Evolutionary conservation across 2,888 invertebrate species (phyloP), one percentile per base, ranked within the genome.

Genomic region (Ligdia adustata): DNA sequence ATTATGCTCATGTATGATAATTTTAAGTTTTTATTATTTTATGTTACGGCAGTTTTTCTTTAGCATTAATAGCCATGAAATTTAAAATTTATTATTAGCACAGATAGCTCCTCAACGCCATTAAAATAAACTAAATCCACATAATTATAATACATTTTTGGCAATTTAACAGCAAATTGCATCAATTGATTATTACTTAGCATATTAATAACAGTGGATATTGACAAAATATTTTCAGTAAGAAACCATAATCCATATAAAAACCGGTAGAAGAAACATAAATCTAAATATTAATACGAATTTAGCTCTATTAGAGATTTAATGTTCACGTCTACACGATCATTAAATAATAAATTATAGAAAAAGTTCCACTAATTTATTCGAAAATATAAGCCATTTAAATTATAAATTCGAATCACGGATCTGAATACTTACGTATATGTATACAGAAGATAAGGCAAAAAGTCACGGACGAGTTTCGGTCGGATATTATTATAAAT

Each of bases 401-500:
- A 45, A 45, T 38, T 32, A 38, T 14, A 47, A 9, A 47, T 47
- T 47, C 31, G n/a, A 18, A 5, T 40, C 43, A 50, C 37, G 33
- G 9, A 33, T 9, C 45, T 34, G 34, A 48, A 24, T 29, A 34
- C 14, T 11, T 26, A 28, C n/a, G 49, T 9, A 48, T 37, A 52
- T 47, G 49, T 32, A 46, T 48, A 52, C 32, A 39, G 27, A 52
- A 54, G 44, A 60, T 43, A 42, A 35, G 41, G 9, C 47, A 40
- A 42, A 48, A 46, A 57, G 48, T 51, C 26, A 1, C n/a, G 24
- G 35, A 47, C 24, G 12, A 37, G 11, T 11, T 38, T 31, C 29
- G 11, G 18, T 6, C 33, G 13, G n/a, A 40, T 42, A 55, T 57
- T 57, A 52, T 40, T 51, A 57, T 57, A 55, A 55, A 53, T 53